These are phyloP conservation scores for Bellardia pandia DNA, from an alignment of 2,888 invertebrate species.

Conservation along the genomic window DNA sequence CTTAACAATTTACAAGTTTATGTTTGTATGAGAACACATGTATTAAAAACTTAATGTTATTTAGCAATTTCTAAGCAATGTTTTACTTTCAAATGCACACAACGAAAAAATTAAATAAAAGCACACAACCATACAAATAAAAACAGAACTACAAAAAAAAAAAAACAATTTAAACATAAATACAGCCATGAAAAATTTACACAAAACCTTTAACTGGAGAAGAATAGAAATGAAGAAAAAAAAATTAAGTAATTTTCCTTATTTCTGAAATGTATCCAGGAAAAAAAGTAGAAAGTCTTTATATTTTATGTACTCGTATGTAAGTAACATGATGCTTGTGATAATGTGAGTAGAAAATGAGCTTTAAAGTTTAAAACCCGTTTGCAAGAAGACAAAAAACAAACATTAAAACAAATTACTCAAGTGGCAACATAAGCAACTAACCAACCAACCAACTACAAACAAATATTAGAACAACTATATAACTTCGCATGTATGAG, in stretches of 20 bases:
- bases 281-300: slow-evolving; percentile 12
- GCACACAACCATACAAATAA: not conserved
- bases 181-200: slow-evolving; percentile 43
- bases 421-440: slow-evolving; percentile 75
- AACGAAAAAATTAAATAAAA: not conserved
- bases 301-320: not conserved
- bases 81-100: not conserved
- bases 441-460: slow-evolving; percentile 12
- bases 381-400: slow-evolving; percentile 15
- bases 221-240: slow-evolving; percentile 59
- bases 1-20: not conserved
- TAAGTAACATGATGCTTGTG: not conserved
- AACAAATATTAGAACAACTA: slow-evolving; percentile 28
- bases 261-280: slow-evolving; percentile 19
- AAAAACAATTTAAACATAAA: slow-evolving; percentile 11
- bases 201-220: slow-evolving; percentile 34
- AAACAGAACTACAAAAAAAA: not conserved
- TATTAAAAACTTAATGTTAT: slow-evolving; percentile 22
- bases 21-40: not conserved
- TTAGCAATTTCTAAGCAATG: slow-evolving; percentile 15
- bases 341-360: slow-evolving; percentile 47
- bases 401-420: slow-evolving; percentile 78
- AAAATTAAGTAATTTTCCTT: slow-evolving; percentile 54
- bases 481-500: slow-evolving; percentile 20
- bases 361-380: slow-evolving; percentile 47